Base-by-base conservation (phyloP, 1,140 invertebrate species). In the Carposina sasakii region DNA sequence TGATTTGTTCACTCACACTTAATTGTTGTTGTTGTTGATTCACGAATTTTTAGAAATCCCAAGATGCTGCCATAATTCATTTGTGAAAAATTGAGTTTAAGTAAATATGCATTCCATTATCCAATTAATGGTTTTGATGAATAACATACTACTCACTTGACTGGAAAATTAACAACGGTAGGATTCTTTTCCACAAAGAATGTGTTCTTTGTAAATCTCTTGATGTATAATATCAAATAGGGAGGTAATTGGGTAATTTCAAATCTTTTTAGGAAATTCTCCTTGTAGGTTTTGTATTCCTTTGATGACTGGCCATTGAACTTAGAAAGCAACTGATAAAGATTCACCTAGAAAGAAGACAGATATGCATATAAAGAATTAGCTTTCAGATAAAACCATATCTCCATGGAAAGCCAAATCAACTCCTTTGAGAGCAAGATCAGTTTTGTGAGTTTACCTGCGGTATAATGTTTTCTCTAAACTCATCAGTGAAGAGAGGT, bases 131-230 rank as follows among this genome's bases (percentile, higher is more conserved):
- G 8, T 30, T 30, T 30, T 30, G 2, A 30, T 2, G 28, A 2
- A 30, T 8, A 12, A 26, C 24, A 26, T 6, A 21, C 10, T 48
- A 91, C 93, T 92, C 87, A 98, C 95, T 96, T 98, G 31, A 99
- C 96, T 4, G 98, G 98, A 78, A 99, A 99, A 85, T 99, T 99
- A 0, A 99, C 98, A 75, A 99, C 99, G 0, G 98, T 99, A 8
- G 97, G 97, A 89, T 99, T 99, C 84, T 99, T 99, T 75, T 99
- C 98, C 10, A 98, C 90, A 69, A 98, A 99, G 85, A 99, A 99
- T 21, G 96, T 98, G 79, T 99, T 99, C 84, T 98, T 99, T 2
- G 97, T 99, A 77, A 99, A 99, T 59, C 98, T 89, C 87, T 98
- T 98, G 36, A 99, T 97, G 60, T 98, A 99, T 40, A 99, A 83